Conservation (phyloP, 2,888 invertebrate species). For the Microchrysa polita region DNA sequence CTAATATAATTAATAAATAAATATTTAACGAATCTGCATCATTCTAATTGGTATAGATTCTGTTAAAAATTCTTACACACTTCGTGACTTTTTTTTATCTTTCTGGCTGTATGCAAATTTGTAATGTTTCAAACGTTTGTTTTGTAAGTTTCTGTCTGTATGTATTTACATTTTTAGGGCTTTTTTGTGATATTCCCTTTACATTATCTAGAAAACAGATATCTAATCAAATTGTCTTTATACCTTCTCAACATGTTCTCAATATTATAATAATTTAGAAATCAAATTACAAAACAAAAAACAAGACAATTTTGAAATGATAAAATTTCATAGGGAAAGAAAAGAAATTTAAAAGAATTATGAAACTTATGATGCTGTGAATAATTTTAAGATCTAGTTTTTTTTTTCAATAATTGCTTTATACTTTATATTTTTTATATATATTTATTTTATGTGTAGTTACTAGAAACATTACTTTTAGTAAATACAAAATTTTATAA, state of each 20-base stretch:
- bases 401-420: conserved; percentile 23
- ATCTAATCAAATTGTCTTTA: no score
- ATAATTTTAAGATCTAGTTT: conserved; percentile 46
- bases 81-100: no score
- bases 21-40: background rate
- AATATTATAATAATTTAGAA: no score
- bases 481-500: background rate
- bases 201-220: background rate
- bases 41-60: no score
- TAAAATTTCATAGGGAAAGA: no score
- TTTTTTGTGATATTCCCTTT: background rate
- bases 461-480: background rate
- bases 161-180: background rate
- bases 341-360: background rate
- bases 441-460: conserved; percentile 37
- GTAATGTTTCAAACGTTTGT: no score
- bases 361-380: conserved; percentile 48
- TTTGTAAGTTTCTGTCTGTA: no score
- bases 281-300: no score
- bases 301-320: no score
- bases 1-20: background rate
- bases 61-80: no score
- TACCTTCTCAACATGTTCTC: no score
- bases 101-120: no score
- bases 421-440: conserved; percentile 41